These are phyloP conservation scores for Noctilio leporinus DNA, from an alignment of 2,113 vertebrate genomes.

Conservation along the genomic window DNA sequence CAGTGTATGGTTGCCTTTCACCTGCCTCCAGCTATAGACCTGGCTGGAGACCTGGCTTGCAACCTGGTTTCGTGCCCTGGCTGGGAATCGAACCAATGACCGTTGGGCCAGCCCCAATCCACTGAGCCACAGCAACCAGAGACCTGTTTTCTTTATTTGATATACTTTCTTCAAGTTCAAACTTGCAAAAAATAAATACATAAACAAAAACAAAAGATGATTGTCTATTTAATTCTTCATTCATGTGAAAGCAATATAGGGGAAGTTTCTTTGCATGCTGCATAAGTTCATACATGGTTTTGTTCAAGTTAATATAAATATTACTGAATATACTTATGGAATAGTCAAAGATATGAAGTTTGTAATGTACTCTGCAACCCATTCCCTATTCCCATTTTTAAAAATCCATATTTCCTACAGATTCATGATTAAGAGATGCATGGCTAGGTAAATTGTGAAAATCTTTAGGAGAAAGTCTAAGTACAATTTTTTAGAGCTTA, in stretches of 20 bases:
- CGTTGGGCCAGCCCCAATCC: too few species aligned
- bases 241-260: background rate
- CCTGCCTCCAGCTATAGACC: too few species aligned
- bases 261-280: background rate
- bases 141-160: background rate
- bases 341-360: background rate
- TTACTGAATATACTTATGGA: background rate
- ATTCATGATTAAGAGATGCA: slow-evolving; percentile 3
- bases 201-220: background rate
- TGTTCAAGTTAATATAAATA: background rate
- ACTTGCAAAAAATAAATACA: background rate
- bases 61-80: too few species aligned
- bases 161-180: background rate
- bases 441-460: slow-evolving; percentile 24
- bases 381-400: background rate
- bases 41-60: too few species aligned
- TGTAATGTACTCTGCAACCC: background rate
- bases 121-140: too few species aligned
- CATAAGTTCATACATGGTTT: background rate
- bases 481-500: background rate
- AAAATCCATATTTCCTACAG: background rate
- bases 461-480: slow-evolving; percentile 38
- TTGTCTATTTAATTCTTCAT: background rate
- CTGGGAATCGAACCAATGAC: too few species aligned
- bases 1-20: too few species aligned